phyloP scores from a whole-genome alignment of 2,113 vertebrate genomes.

The Alethe diademata region DNA sequence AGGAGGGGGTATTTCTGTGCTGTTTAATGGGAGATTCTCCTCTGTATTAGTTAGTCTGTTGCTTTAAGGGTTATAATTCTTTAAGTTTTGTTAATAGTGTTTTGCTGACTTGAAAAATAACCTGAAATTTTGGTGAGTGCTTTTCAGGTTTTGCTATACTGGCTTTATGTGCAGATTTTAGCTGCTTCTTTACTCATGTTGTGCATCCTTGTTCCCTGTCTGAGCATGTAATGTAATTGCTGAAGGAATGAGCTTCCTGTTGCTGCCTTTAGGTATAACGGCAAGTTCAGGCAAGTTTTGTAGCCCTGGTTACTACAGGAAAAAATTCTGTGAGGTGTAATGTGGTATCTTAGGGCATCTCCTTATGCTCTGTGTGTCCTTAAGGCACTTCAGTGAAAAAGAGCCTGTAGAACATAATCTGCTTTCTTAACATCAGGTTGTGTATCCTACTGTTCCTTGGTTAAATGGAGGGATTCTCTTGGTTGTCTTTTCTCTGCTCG shows the following conservation, averaged over 20 bases:
- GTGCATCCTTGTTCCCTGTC: fast-evolving
- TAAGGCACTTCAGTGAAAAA: fast-evolving
- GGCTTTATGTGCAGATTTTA: not conserved
- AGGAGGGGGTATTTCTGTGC: fast-evolving
- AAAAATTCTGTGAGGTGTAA: not conserved
- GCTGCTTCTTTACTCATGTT: fast-evolving
- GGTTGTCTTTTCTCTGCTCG: not conserved
- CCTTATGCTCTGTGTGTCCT: fast-evolving
- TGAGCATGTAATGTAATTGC: not conserved
- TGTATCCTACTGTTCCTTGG: not conserved
- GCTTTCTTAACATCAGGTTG: not conserved
- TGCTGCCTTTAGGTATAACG: not conserved
- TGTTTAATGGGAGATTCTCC: fast-evolving
- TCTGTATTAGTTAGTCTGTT: fast-evolving
- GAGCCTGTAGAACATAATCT: not conserved
- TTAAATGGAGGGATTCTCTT: not conserved
- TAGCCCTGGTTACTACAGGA: not conserved
- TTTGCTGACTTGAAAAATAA: not conserved
- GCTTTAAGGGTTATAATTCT: fast-evolving
- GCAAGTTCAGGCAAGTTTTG: not conserved
- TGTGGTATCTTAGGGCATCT: not conserved
- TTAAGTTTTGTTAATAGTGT: fast-evolving
- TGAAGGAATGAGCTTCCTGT: not conserved
- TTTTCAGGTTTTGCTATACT: not conserved
- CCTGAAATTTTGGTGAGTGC: not conserved